phyloP scores from a whole-genome alignment of 2,797 vertebrate species.

The Eremophila alpestris region DNA sequence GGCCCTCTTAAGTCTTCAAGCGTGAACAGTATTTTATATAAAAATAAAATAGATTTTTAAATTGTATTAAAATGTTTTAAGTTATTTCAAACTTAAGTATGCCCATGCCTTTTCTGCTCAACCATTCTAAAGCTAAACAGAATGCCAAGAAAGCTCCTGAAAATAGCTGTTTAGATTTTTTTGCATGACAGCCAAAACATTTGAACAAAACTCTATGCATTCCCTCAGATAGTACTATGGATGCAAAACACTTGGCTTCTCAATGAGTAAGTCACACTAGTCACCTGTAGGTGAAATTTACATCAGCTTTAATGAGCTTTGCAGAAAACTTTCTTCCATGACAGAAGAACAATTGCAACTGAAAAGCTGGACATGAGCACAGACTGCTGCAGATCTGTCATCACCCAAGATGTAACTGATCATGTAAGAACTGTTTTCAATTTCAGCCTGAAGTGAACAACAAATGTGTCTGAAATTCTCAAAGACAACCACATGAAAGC shows the following conservation, averaged over 20 bases:
- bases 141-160: not conserved
- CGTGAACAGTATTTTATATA: not conserved
- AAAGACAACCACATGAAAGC: constrained; percentile 18
- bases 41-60: not conserved
- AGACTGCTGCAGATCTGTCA: not conserved
- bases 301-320: not conserved
- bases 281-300: not conserved
- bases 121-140: not conserved
- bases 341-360: not conserved
- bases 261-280: not conserved
- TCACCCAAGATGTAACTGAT: not conserved
- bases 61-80: not conserved
- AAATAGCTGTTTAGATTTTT: not conserved
- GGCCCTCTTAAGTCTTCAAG: not conserved
- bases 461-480: not conserved
- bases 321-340: not conserved
- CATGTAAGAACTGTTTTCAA: not conserved
- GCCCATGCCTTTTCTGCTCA: not conserved
- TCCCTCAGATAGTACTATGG: not conserved
- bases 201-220: not conserved
- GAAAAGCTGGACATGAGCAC: not conserved
- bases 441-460: constrained; percentile 4
- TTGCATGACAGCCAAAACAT: not conserved
- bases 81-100: not conserved
- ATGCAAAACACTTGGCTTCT: not conserved